These are phyloP conservation scores for Lamproptera curius DNA, from an alignment of 2,888 invertebrate species.

Conservation along the genomic window DNA sequence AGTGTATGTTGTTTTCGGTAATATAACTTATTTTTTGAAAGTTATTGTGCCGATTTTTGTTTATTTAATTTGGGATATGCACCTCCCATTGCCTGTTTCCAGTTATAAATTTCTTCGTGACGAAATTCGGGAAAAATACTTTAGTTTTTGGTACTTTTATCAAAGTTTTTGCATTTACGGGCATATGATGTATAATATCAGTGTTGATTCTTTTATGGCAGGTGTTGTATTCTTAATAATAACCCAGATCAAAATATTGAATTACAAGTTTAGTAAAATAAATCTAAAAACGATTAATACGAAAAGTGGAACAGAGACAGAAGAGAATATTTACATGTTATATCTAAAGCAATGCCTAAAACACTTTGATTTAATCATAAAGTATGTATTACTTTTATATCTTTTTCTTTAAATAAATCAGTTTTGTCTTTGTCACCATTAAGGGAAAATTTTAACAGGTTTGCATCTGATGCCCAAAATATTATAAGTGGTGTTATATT, in stretches of 20 bases:
- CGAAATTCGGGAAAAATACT: slow-evolving; percentile 38
- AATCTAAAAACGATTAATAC: neutral
- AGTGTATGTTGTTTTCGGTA: neutral
- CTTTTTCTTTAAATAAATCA: neutral
- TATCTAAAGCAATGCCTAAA: slow-evolving; percentile 1
- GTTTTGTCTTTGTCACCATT: neutral
- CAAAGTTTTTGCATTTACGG: slow-evolving; percentile 48
- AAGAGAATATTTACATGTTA: neutral
- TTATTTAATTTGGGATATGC: slow-evolving; percentile 25
- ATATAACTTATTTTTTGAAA: neutral
- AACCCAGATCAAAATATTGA: slow-evolving; percentile 4
- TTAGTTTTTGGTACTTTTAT: slow-evolving; percentile 40
- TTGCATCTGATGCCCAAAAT: slow-evolving; percentile 33
- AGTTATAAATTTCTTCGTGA: slow-evolving; percentile 51
- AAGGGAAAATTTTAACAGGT: neutral
- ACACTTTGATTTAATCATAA: slow-evolving; percentile 7
- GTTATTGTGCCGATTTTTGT: slow-evolving; percentile 35
- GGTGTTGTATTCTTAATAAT: slow-evolving; percentile 4
- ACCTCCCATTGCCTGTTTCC: slow-evolving; percentile 43
- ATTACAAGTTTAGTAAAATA: neutral
- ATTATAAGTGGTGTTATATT: slow-evolving; percentile 47
- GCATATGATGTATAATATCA: slow-evolving; percentile 51
- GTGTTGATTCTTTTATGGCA: slow-evolving; percentile 44
- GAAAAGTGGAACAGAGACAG: neutral
- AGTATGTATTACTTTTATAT: neutral